These are phyloP conservation scores for Gopherus evgoodei DNA, from an alignment of 2,113 vertebrate species.

Conservation along the genomic window DNA sequence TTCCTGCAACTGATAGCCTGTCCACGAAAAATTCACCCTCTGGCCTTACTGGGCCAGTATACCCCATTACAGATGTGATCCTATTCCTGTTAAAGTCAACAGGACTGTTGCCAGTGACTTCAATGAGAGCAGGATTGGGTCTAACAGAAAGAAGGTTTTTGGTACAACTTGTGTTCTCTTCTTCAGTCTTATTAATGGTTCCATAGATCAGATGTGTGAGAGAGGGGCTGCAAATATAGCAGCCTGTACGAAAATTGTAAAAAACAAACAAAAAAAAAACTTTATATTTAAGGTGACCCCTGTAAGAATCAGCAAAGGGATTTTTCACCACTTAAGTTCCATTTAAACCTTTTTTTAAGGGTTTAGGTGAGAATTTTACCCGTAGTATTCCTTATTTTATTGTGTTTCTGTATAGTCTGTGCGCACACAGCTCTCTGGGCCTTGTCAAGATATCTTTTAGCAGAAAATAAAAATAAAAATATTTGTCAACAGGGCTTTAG, in stretches of 20 bases:
- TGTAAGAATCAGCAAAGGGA: not conserved
- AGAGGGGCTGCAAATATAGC: not conserved
- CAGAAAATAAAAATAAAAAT: not conserved
- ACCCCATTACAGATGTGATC: not conserved
- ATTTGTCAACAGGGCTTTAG: not conserved
- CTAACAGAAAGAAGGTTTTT: not conserved
- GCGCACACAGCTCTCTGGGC: accelerated
- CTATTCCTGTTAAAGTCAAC: not conserved
- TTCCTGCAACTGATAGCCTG: not conserved
- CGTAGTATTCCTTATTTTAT: not conserved
- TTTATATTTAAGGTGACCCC: not conserved
- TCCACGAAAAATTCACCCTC: not conserved
- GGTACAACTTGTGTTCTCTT: not conserved
- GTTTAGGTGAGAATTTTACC: not conserved
- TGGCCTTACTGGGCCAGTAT: not conserved
- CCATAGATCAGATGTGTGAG: not conserved
- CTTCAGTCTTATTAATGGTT: not conserved
- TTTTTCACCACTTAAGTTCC: not conserved
- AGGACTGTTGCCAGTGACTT: not conserved
- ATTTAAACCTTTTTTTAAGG: not conserved
- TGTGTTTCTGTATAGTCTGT: not conserved
- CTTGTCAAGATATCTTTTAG: not conserved
- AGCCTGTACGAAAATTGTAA: not conserved
- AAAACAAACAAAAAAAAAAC: accelerated
- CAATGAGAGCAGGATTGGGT: not conserved